These are phyloP conservation scores for Apotomis turbidana DNA, from an alignment of 2,888 invertebrate species.

Conservation along the genomic window DNA sequence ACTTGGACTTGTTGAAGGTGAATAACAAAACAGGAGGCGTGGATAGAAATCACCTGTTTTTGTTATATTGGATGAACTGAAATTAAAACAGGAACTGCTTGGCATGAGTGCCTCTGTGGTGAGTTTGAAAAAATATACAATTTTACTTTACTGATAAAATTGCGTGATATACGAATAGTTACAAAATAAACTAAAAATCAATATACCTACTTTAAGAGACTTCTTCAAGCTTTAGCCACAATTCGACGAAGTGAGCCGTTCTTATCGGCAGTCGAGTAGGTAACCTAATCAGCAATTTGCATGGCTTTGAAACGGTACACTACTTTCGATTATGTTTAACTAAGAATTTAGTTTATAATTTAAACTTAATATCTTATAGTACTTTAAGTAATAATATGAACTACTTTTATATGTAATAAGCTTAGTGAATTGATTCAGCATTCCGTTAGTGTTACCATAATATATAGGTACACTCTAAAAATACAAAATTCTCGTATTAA, in stretches of 20 bases:
- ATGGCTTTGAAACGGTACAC: constrained; percentile 5
- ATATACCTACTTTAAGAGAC: no score
- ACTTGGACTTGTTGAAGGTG: constrained; percentile 44
- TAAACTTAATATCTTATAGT: no score
- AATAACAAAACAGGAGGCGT: constrained; percentile 55
- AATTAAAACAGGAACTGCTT: constrained; percentile 8
- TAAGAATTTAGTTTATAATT: no score
- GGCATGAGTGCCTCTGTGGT: background rate
- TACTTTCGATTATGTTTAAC: background rate
- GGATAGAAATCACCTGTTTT: constrained; percentile 45
- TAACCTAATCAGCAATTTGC: constrained; percentile 30
- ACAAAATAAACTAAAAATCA: no score
- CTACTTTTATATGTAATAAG: no score
- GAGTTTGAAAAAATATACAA: background rate
- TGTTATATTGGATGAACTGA: constrained; percentile 25
- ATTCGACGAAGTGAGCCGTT: background rate
- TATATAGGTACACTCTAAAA: no score
- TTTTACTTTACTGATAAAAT: no score
- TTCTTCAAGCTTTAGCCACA: background rate
- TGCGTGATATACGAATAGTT: no score
- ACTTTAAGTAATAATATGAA: no score
- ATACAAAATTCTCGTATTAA: no score
- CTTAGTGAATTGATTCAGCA: no score
- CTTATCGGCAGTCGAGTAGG: constrained; percentile 24
- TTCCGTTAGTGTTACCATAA: no score